These are phyloP conservation scores for Montipora efflorescens DNA, from an alignment of 64 coral and sea anemone species.

Conservation along the genomic window DNA sequence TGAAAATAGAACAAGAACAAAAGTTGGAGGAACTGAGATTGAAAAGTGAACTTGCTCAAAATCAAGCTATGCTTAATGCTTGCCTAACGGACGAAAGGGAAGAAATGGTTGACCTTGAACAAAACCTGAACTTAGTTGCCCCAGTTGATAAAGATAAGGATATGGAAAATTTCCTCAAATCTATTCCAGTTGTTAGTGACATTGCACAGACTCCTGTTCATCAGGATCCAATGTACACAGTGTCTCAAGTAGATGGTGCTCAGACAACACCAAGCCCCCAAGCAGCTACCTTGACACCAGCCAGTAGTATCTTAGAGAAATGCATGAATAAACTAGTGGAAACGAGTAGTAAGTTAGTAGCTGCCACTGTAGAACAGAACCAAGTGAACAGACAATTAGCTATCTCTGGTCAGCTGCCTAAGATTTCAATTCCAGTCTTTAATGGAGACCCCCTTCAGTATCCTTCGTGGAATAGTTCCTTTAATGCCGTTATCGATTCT, in stretches of 20 bases:
- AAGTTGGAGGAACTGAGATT: too few species aligned
- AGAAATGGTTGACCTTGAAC: too few species aligned
- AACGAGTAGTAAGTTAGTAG: conserved; percentile 20
- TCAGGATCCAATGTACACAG: neutral
- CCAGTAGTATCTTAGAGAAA: conserved; percentile 33
- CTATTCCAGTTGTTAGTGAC: too few species aligned
- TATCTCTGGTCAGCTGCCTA: conserved; percentile 1
- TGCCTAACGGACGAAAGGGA: too few species aligned
- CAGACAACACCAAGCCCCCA: neutral
- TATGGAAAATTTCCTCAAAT: too few species aligned
- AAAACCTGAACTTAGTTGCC: too few species aligned
- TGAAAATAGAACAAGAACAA: too few species aligned
- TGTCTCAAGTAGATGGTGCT: too few species aligned
- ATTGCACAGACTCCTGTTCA: neutral
- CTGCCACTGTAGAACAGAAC: conserved; percentile 10
- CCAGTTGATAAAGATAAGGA: too few species aligned
- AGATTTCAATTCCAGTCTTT: conserved; percentile 69
- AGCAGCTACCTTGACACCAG: neutral
- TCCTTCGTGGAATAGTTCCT: conserved; percentile 39
- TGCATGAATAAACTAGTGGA: conserved; percentile 65
- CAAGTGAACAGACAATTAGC: too few species aligned
- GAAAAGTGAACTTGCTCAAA: too few species aligned
- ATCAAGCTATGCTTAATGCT: too few species aligned
- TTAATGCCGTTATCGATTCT: conserved; percentile 21
- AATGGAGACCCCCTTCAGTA: conserved; percentile 67